Conservation (phyloP, 2,113 vertebrate genomes). For the Polypterus senegalus region DNA sequence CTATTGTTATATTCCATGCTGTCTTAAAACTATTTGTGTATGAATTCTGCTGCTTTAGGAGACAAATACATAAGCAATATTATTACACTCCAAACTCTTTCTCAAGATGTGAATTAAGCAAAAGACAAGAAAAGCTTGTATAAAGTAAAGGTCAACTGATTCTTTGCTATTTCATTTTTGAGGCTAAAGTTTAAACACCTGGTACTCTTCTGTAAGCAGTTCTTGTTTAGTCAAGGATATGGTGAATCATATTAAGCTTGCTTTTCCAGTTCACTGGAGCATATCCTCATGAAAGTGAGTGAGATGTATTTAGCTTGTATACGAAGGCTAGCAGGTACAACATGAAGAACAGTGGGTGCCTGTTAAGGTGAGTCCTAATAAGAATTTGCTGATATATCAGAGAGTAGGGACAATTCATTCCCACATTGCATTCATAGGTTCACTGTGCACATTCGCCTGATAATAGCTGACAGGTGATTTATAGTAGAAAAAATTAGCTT, state of each 20-base stretch:
- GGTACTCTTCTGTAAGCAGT: neutral
- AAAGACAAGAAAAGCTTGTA: too few species aligned
- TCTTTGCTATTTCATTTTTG: too few species aligned
- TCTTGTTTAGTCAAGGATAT: neutral
- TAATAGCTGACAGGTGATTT: constrained; percentile 19
- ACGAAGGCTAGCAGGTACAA: neutral
- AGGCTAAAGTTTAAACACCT: neutral
- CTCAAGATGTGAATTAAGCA: too few species aligned
- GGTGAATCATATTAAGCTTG: neutral
- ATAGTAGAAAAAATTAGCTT: constrained; percentile 14
- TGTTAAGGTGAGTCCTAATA: constrained; percentile 2
- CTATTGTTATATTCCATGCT: too few species aligned
- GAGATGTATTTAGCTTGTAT: neutral
- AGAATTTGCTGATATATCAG: constrained; percentile 4
- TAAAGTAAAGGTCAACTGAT: too few species aligned
- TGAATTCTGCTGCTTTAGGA: too few species aligned
- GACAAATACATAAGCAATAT: too few species aligned
- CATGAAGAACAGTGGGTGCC: constrained; percentile 1
- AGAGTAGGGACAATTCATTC: constrained; percentile 2
- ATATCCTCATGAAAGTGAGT: neutral
- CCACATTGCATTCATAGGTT: neutral
- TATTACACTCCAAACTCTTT: too few species aligned
- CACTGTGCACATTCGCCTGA: constrained; percentile 9
- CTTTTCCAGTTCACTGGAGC: neutral
- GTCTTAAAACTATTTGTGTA: too few species aligned